A percentile compares a stretch with the other conserved stretches of the same genome.
phyloP scores from a whole-genome alignment of 2,888 invertebrate genomes.

The Parapristionchus giblindavisi region DNA sequence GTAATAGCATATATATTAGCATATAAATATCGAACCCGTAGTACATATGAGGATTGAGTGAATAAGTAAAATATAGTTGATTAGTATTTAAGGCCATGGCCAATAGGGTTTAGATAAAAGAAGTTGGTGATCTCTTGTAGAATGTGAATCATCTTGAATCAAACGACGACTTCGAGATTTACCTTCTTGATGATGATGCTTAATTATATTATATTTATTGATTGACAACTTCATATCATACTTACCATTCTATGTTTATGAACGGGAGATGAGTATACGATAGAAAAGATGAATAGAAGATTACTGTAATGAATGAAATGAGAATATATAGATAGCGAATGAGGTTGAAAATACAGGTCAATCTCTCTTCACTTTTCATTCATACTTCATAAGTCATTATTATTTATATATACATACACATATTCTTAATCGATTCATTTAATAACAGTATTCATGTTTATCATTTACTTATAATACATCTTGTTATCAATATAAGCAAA shows the following conservation, averaged over 20 bases:
- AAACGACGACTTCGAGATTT: constrained; percentile 25
- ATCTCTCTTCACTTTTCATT: too few species aligned
- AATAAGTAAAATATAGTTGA: too few species aligned
- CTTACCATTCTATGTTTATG: background rate
- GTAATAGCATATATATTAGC: too few species aligned
- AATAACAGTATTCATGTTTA: background rate
- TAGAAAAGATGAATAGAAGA: background rate
- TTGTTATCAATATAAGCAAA: background rate
- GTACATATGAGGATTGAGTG: too few species aligned
- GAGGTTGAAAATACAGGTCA: too few species aligned
- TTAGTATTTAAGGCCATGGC: constrained; percentile 32
- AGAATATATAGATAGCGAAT: too few species aligned
- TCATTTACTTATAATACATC: background rate
- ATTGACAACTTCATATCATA: too few species aligned
- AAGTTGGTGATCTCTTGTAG: constrained; percentile 2
- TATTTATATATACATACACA: too few species aligned
- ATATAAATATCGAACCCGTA: too few species aligned
- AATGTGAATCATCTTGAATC: background rate
- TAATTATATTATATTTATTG: too few species aligned
- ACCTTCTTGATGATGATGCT: background rate
- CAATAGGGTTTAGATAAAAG: constrained; percentile 16
- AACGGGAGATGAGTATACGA: background rate
- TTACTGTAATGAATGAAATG: background rate
- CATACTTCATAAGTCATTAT: too few species aligned
- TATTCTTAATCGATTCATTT: background rate